Percentiles rank a stretch among this genome's conserved stretches.
Conservation (phyloP, 1,140 invertebrate species). For the Neodiprion fabricii region DNA sequence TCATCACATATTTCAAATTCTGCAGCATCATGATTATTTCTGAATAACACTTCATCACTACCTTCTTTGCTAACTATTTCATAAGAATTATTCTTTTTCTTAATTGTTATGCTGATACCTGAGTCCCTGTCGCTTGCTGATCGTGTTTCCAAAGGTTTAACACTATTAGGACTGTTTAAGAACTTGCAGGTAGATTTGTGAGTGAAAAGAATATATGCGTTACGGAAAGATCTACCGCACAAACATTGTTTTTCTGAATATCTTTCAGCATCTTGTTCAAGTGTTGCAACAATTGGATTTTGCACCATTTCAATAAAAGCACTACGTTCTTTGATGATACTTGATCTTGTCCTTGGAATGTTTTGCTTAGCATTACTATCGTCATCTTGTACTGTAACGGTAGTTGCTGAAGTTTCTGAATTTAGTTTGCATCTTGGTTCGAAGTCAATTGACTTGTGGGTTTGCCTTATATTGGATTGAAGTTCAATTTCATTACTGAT, state of each 20-base stretch:
- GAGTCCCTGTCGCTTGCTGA: constrained; percentile 47
- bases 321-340: constrained; percentile 1
- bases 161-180: not conserved
- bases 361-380: not conserved
- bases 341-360: not conserved
- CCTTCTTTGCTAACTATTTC: constrained; percentile 51
- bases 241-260: constrained; percentile 34
- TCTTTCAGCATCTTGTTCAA: constrained; percentile 17
- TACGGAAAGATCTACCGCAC: constrained; percentile 49
- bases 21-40: constrained; percentile 13
- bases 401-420: not conserved
- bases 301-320: not conserved
- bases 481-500: constrained; percentile 38
- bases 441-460: constrained; percentile 34
- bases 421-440: constrained; percentile 14
- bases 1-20: not conserved
- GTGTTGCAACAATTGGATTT: not conserved
- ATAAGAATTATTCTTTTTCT: constrained; percentile 57
- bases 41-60: constrained; percentile 25
- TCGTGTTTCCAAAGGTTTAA: constrained; percentile 21
- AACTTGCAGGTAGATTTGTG: constrained; percentile 46
- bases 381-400: not conserved
- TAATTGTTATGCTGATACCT: constrained; percentile 56
- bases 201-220: constrained; percentile 43
- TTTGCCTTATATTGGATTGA: constrained; percentile 35